Percentiles rank a stretch among this genome's conserved stretches.
Conservation (phyloP, 2,113 vertebrate genomes). For the Dicentrarchus labrax region DNA sequence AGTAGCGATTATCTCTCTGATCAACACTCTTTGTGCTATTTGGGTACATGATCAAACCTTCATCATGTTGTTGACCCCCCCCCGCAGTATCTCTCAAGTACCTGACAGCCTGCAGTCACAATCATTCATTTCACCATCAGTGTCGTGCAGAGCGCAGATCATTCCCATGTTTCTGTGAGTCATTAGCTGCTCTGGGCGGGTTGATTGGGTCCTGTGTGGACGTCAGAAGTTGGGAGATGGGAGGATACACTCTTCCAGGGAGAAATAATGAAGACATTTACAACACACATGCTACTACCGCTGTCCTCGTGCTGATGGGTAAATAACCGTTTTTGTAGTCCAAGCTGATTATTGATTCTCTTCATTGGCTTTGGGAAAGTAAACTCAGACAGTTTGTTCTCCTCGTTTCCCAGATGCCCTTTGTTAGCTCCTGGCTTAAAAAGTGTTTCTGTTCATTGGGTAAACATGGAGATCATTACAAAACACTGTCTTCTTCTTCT, state of each 20-base stretch:
- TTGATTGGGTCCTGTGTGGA: neutral
- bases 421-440: neutral
- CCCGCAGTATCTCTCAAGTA: neutral
- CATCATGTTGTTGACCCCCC: neutral
- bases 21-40: neutral
- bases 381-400: conserved; percentile 2
- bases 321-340: neutral
- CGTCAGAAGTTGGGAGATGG: neutral
- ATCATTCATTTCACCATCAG: neutral
- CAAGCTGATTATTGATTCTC: conserved; percentile 18
- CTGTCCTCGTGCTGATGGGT: neutral
- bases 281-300: neutral
- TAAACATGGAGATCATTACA: conserved; percentile 21
- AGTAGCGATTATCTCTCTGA: neutral
- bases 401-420: neutral
- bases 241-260: neutral
- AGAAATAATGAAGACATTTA: conserved; percentile 17
- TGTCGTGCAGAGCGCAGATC: neutral
- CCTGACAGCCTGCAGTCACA: neutral
- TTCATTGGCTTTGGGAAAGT: conserved; percentile 6
- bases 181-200: neutral
- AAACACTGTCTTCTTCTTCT: neutral
- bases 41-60: neutral
- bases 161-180: neutral
- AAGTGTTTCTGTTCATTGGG: neutral